A percentile compares a stretch with the other conserved stretches of the same genome.
These are phyloP conservation scores for human (Homo sapiens) DNA, from an alignment of 2,113 vertebrate genomes.

Conservation along the genomic window GRCh38 chr17:15551501-15552000, in stretches of 20 bases:
- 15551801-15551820: neutral
- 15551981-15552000: neutral
- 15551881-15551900: neutral
- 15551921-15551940: neutral
- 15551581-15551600: too few species aligned
- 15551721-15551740: too few species aligned
- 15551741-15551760: too few species aligned
- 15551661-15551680: too few species aligned
- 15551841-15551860: neutral
- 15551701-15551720: too few species aligned
- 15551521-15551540: neutral
- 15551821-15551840: neutral
- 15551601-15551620: too few species aligned
- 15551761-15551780: too few species aligned
- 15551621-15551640: too few species aligned
- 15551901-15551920: neutral
- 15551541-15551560: neutral
- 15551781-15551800: neutral
- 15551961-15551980: conserved; percentile 7
- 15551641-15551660: too few species aligned
- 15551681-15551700: too few species aligned
- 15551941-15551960: neutral
- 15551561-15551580: too few species aligned
- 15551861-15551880: neutral
- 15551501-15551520: neutral